Conservation (phyloP, 2,113 vertebrate species). For the Alaudala cheleensis region DNA sequence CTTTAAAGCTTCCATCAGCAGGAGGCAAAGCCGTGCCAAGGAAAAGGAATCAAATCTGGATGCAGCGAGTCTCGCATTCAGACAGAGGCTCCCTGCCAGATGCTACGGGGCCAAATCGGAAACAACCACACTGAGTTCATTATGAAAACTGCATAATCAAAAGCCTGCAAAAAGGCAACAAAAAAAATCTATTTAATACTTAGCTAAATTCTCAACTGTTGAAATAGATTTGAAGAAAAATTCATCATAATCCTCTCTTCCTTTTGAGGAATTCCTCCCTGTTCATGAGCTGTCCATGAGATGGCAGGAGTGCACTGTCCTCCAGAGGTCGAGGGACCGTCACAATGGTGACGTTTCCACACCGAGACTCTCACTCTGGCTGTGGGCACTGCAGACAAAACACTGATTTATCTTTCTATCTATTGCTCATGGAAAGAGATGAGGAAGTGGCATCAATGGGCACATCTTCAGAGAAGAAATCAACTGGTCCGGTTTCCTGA, state of each 20-base stretch:
- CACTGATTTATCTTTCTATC: background rate
- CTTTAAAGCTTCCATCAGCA: conserved; percentile 77
- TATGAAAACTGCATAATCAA: conserved; percentile 72
- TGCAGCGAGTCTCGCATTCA: conserved; percentile 62
- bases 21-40: conserved; percentile 73
- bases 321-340: fast-evolving
- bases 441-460: background rate
- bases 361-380: fast-evolving
- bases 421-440: background rate
- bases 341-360: background rate
- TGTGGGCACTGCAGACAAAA: background rate
- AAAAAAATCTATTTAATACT: conserved; percentile 71
- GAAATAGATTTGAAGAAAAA: conserved; percentile 67
- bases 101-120: conserved; percentile 74
- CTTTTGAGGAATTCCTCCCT: conserved; percentile 50
- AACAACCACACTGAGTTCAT: conserved; percentile 77
- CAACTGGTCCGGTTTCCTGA: fast-evolving
- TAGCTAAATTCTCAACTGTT: conserved; percentile 68
- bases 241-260: conserved; percentile 62
- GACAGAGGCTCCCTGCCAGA: conserved; percentile 65
- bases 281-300: conserved; percentile 63
- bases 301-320: conserved; percentile 67
- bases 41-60: conserved; percentile 74
- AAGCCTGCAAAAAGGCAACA: conserved; percentile 62
- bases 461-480: background rate